These are phyloP conservation scores for Paramormyrops kingsleyae DNA, from an alignment of 2,113 vertebrate genomes.

Conservation along the genomic window DNA sequence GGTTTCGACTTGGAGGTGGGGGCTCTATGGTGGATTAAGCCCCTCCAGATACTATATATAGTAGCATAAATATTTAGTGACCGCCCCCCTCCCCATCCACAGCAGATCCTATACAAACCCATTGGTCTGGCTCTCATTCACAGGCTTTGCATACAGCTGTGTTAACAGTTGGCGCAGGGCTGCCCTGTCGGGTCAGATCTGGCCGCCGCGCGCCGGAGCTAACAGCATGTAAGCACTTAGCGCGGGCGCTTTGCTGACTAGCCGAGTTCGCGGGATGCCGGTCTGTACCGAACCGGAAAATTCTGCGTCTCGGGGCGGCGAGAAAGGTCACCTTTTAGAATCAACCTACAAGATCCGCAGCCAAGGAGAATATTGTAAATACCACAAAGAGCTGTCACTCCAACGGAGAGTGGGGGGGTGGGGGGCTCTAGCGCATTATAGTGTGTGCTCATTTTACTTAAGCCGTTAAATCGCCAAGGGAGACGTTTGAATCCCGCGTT, in stretches of 20 bases:
- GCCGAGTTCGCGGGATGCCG: constrained; percentile 26
- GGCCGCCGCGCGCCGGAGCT: constrained; percentile 9
- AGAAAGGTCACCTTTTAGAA: constrained; percentile 46
- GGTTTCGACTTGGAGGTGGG: background rate
- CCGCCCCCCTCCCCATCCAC: constrained; percentile 20
- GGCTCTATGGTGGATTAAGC: background rate
- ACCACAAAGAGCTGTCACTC: constrained; percentile 13
- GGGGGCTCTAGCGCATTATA: background rate
- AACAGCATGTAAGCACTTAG: background rate
- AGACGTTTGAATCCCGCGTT: background rate
- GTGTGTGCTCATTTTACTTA: background rate
- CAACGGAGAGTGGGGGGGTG: background rate
- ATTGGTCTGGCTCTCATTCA: constrained; percentile 47
- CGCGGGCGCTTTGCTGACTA: constrained; percentile 21
- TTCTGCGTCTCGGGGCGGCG: constrained; percentile 36
- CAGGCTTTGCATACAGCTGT: constrained; percentile 54
- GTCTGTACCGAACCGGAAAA: constrained; percentile 48
- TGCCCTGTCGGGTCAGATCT: background rate
- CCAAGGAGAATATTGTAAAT: constrained; percentile 7
- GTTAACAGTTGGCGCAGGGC: constrained; percentile 27
- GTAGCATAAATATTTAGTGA: constrained; percentile 39
- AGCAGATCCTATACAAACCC: constrained; percentile 37
- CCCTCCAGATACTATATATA: constrained; percentile 11
- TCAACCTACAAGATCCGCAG: constrained; percentile 6
- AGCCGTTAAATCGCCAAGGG: background rate